Percentiles rank a stretch among this genome's conserved stretches.
These are phyloP conservation scores for Eospalax fontanierii DNA, from an alignment of 2,797 vertebrate species.

Conservation along the genomic window DNA sequence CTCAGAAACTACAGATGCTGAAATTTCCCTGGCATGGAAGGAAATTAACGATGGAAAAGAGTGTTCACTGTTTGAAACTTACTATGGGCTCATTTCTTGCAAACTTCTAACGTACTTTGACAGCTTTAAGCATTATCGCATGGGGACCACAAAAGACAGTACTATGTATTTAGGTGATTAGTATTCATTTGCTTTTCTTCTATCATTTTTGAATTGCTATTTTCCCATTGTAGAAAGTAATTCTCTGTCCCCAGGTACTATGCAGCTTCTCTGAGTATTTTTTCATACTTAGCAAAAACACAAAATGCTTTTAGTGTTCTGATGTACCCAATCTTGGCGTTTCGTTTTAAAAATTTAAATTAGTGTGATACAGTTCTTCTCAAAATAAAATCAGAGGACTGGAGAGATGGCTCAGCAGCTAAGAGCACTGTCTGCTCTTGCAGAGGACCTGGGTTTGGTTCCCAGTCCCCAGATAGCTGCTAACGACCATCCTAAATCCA, in stretches of 20 bases:
- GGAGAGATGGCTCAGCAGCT: too few species aligned
- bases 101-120: slow-evolving; percentile 95
- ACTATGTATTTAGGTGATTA: slow-evolving; percentile 83
- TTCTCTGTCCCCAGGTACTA: not conserved
- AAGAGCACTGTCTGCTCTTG: too few species aligned
- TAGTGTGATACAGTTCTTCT: slow-evolving; percentile 37
- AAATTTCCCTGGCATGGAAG: slow-evolving; percentile 91
- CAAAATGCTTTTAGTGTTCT: slow-evolving; percentile 40
- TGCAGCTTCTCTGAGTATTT: slow-evolving; percentile 55
- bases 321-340: slow-evolving; percentile 29
- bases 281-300: slow-evolving; percentile 12
- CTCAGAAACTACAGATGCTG: slow-evolving; percentile 86
- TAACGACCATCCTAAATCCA: too few species aligned
- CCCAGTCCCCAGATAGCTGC: too few species aligned
- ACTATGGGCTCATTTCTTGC: slow-evolving; percentile 94
- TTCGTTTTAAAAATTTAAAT: slow-evolving; percentile 67
- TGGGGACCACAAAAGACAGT: slow-evolving; percentile 78
- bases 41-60: slow-evolving; percentile 89
- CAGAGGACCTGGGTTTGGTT: too few species aligned
- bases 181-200: not conserved
- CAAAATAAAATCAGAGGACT: slow-evolving; percentile 56
- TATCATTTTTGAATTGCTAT: slow-evolving; percentile 47
- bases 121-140: slow-evolving; percentile 89
- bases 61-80: slow-evolving; percentile 93
- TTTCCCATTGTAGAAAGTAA: not conserved